Evolutionary conservation across 2,797 vertebrate genomes (phyloP).

Genomic region (Zenarchopterus dispar): DNA sequence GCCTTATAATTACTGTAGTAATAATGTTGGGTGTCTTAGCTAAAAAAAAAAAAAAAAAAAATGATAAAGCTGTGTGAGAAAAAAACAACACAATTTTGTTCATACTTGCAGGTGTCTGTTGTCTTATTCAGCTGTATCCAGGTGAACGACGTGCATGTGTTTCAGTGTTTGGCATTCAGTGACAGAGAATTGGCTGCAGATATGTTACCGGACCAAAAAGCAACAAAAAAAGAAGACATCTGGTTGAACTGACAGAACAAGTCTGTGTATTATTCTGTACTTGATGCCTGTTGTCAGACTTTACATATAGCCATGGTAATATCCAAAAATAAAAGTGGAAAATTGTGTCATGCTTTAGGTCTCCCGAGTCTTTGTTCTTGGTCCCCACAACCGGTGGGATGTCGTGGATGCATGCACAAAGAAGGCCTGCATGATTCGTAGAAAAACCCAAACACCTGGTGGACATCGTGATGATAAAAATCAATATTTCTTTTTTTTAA

Average conservation of each 20-base stretch:
- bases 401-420: too few relatives aligned
- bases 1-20: slow-evolving; percentile 86
- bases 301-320: slow-evolving; percentile 94
- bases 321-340: slow-evolving; percentile 94
- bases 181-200: slow-evolving; percentile 80
- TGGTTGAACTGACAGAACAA: slow-evolving; percentile 60
- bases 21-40: slow-evolving; percentile 78
- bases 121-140: slow-evolving; percentile 85
- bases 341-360: slow-evolving; percentile 56
- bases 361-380: slow-evolving; percentile 14
- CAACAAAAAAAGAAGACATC: slow-evolving; percentile 54
- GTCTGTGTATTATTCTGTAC: slow-evolving; percentile 88
- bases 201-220: slow-evolving; percentile 91
- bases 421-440: too few relatives aligned
- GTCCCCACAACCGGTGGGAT: not conserved
- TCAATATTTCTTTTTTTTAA: too few relatives aligned
- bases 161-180: slow-evolving; percentile 82
- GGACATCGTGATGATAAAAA: too few relatives aligned
- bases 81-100: slow-evolving; percentile 53
- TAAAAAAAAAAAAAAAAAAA: slow-evolving; percentile 35
- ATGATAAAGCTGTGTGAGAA: slow-evolving; percentile 45
- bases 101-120: slow-evolving; percentile 80
- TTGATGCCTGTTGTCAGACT: slow-evolving; percentile 90
- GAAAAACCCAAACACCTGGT: too few relatives aligned
- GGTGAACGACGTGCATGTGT: slow-evolving; percentile 95